Percentiles rank a stretch among this genome's conserved stretches.
Evolutionary conservation across 2,797 vertebrate species (phyloP).

Genomic region (Argyrosomus regius): DNA sequence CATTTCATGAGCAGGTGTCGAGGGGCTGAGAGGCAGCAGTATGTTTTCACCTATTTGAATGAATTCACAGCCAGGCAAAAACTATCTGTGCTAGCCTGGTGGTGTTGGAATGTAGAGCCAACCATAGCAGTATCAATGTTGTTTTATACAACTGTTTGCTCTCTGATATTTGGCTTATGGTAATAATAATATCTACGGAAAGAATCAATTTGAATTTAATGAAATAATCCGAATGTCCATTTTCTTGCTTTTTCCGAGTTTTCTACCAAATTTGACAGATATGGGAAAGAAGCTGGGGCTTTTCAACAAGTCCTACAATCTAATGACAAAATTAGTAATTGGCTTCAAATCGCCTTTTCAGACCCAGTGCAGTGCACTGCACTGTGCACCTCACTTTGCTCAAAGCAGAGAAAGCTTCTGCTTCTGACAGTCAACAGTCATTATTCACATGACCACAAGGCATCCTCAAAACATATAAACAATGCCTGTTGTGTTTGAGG

Average conservation of each 20-base stretch:
- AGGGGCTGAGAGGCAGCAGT: slow-evolving; percentile 1
- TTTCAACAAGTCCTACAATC: not conserved
- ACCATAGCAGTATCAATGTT: not conserved
- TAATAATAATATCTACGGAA: not conserved
- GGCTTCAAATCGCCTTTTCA: too few species aligned
- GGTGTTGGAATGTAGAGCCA: not conserved
- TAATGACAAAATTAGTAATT: not conserved
- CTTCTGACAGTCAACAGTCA: not conserved
- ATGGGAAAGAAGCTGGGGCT: not conserved
- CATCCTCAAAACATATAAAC: not conserved
- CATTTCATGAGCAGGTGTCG: not conserved
- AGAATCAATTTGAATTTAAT: not conserved
- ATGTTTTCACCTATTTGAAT: not conserved
- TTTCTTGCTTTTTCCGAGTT: not conserved
- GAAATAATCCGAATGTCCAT: not conserved
- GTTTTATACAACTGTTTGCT: not conserved
- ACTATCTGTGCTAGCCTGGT: not conserved
- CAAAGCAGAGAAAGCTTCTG: not conserved
- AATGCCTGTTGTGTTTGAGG: not conserved
- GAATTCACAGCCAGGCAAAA: slow-evolving; percentile 9
- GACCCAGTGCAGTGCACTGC: too few species aligned
- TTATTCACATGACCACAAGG: not conserved
- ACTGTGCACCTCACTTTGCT: too few species aligned
- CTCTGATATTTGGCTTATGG: not conserved
- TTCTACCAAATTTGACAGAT: not conserved